Base-by-base conservation (phyloP, 2,797 vertebrate genomes). In the Caiman crocodilus region DNA sequence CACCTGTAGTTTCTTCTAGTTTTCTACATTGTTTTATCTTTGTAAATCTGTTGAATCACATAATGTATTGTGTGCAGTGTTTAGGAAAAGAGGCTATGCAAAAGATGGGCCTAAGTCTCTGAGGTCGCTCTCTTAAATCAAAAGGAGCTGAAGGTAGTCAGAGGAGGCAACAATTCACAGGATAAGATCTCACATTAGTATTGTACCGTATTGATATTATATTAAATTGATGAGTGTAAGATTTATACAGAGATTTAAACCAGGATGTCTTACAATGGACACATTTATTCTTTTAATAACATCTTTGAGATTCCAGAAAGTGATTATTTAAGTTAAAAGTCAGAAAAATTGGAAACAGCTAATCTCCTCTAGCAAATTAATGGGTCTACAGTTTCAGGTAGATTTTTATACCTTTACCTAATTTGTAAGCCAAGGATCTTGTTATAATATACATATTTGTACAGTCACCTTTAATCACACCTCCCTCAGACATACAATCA, bases 21-120 rank as follows among this genome's bases (percentile, higher is more conserved):
- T 71, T 84, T 8, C 4, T 90, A 83, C 88, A 76, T 55, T 11
- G 71, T 90, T 15, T 80, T 79, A 81, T 73, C 71, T 94, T 92
- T 79, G 4, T 61, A 83, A 73, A 0, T 21, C 18, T 57, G 42
- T 60, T 75, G 83, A 76, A 88, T 85, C 16, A 61, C 83, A 28
- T 81, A 76, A 76, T 21, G 2, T 63, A 71, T 85, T 92, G 14
- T 65, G 90, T 92, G 82, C 56, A 42, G 6, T 35, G 35, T 35
- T 5, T 35, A 35, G 3, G 21, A 89, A 89, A 57, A 87, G 17
- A 87, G 26, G 64, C 76, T 42, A 82, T 93, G 23, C 10, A 86
- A 81, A 0, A 0, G 28, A 65, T n/a, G 13, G 87, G 25, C 69
- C 14, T 50, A 82, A 90, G 76, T 61, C 21, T 26, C 4, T 15